Evolutionary conservation across 1,140 invertebrate genomes (phyloP).

Genomic region (Batillaria attramentaria): DNA sequence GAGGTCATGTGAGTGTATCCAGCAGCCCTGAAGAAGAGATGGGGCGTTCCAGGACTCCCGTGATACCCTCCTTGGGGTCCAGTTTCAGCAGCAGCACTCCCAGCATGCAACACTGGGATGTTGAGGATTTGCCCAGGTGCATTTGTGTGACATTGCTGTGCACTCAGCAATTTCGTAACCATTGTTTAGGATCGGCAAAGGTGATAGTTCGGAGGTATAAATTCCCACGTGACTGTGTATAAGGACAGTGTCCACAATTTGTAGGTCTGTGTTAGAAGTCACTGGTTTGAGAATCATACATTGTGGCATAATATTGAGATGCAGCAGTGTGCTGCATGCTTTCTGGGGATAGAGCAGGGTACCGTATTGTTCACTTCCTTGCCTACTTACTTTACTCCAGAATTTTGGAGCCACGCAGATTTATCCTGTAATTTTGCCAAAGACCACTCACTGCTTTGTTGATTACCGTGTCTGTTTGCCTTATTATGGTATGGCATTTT

Average conservation of each 20-base stretch:
- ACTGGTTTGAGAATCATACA: neutral
- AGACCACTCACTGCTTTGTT: neutral
- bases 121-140: constrained; percentile 25
- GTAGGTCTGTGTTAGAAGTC: neutral
- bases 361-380: neutral
- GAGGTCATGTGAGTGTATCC: neutral
- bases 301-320: neutral
- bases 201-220: too few species aligned
- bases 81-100: constrained; percentile 19
- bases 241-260: neutral
- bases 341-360: too few species aligned
- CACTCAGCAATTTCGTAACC: too few species aligned
- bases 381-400: neutral
- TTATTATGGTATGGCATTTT: neutral
- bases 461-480: neutral
- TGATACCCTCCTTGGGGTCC: neutral
- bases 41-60: neutral
- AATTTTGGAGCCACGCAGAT: neutral
- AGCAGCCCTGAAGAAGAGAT: neutral
- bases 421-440: neutral
- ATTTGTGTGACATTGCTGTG: neutral
- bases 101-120: constrained; percentile 18
- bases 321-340: neutral
- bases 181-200: too few species aligned
- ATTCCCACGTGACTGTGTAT: neutral